Evolutionary conservation across 2,113 vertebrate genomes (phyloP).

Genomic region (Azemiops feae): DNA sequence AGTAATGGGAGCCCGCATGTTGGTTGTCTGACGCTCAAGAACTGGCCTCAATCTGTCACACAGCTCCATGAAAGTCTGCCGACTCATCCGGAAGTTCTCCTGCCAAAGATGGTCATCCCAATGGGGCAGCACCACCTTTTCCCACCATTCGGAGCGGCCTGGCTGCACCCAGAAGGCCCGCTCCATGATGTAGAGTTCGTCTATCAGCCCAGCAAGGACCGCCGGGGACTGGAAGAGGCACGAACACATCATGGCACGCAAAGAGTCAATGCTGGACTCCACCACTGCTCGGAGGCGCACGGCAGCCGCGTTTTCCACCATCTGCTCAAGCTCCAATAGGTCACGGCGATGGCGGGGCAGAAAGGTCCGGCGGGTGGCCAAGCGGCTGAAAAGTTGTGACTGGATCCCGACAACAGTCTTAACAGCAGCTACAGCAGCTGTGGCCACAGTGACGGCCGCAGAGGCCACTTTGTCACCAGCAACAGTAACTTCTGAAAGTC

Average conservation of each 20-base stretch:
- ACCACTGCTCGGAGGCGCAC: neutral
- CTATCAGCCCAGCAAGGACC: constrained; percentile 11
- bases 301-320: neutral
- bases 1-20: constrained; percentile 21
- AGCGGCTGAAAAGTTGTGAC: neutral
- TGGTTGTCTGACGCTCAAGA: constrained; percentile 24
- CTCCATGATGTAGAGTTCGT: constrained; percentile 29
- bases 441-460: neutral
- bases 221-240: constrained; percentile 30
- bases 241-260: constrained; percentile 12
- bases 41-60: constrained; percentile 8
- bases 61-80: constrained; percentile 19
- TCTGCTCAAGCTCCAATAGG: neutral
- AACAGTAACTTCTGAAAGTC: neutral
- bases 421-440: neutral
- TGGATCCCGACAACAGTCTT: constrained; percentile 2
- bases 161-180: constrained; percentile 28
- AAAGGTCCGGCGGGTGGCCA: constrained; percentile 1
- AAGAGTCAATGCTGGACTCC: constrained; percentile 20
- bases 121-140: constrained; percentile 24
- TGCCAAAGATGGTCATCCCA: constrained; percentile 16
- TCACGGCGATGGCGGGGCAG: neutral
- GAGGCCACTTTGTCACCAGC: neutral
- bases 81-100: constrained; percentile 29
- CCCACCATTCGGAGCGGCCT: constrained; percentile 23